Evolutionary conservation across 2,888 invertebrate species (phyloP).

Genomic region (Heliconius hortense): DNA sequence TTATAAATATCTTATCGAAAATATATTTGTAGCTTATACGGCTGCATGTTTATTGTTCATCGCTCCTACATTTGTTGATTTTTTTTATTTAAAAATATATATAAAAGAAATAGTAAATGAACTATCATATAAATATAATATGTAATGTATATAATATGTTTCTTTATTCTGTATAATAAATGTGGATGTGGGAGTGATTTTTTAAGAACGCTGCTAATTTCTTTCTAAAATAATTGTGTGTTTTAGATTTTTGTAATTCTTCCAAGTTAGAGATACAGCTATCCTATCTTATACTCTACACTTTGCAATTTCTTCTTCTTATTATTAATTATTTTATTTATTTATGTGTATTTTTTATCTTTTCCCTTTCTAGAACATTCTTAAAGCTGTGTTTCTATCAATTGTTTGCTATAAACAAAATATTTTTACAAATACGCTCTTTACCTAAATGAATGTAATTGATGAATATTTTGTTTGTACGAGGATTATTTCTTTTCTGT

Average conservation of each 20-base stretch:
- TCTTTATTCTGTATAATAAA: neutral
- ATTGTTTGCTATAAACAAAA: constrained; percentile 33
- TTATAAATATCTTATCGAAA: constrained; percentile 25
- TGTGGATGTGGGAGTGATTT: constrained; percentile 35
- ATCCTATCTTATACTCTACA: neutral
- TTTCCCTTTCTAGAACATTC: constrained; percentile 2
- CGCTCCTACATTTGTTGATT: constrained; percentile 38
- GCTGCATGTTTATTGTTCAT: constrained; percentile 42
- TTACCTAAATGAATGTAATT: neutral
- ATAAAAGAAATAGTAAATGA: neutral
- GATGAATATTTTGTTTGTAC: constrained; percentile 15
- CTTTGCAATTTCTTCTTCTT: neutral
- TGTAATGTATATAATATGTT: neutral
- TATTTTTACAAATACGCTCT: neutral
- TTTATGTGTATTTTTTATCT: constrained; percentile 10
- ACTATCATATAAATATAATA: too few relatives aligned
- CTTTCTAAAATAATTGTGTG: constrained; percentile 38
- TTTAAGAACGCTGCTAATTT: constrained; percentile 40
- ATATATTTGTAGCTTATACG: constrained; percentile 44
- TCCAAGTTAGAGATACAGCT: constrained; percentile 34
- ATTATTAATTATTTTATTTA: neutral
- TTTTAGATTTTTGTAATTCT: constrained; percentile 30
- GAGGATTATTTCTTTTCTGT: constrained; percentile 9
- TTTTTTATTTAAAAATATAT: neutral
- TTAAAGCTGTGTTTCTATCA: constrained; percentile 33